Base-by-base conservation (phyloP, 2,888 invertebrate genomes). In the Synanthedon formicaeformis region DNA sequence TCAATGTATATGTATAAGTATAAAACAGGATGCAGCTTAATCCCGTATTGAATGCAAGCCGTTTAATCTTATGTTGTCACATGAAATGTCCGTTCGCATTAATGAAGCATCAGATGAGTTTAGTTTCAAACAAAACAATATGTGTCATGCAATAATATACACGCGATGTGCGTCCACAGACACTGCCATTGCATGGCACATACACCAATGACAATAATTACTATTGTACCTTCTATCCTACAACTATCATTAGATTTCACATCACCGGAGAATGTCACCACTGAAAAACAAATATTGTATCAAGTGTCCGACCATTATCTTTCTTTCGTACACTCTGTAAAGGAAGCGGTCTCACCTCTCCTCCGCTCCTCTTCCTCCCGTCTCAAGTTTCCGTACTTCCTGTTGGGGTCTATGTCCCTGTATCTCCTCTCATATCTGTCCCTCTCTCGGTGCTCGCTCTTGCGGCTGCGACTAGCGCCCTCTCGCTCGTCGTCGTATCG, bases 221-320 rank as follows among this genome's bases (percentile, higher is more conserved):
- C 5, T 23, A 23, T 23, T 62, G 71, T 82, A 80, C 81, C 81
- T 81, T 75, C 73, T 62, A 62, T 68, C 65, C 65, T 69, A 75
- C 68, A 69, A 77, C 69, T 69, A 71, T 69, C 67, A 63, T 66
- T 76, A 66, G 67, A 61, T 69, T 76, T 78, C 57, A 79, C 77
- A 65, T 82, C 84, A 64, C 75, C 73, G 68, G 82, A 82, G 74
- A 86, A 86, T 63, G 81, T 84, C 74, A 86, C 84, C 70, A 81
- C 79, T 83, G 82, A 82, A 85, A 73, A 50, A 45, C 41, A 55
- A 54, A 50, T 18, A 8, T 23, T 2, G 16, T 41, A 27, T 50
- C 12, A 50, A 50, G n/a, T 18, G 12, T 49, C 49, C 0, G n/a
- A n/a, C n/a, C 6, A 2, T 41, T 13, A 12, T 34, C 34, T 34